Evolutionary conservation across 2,888 invertebrate genomes (phyloP).

Genomic region (Entomobrya multifasciata): DNA sequence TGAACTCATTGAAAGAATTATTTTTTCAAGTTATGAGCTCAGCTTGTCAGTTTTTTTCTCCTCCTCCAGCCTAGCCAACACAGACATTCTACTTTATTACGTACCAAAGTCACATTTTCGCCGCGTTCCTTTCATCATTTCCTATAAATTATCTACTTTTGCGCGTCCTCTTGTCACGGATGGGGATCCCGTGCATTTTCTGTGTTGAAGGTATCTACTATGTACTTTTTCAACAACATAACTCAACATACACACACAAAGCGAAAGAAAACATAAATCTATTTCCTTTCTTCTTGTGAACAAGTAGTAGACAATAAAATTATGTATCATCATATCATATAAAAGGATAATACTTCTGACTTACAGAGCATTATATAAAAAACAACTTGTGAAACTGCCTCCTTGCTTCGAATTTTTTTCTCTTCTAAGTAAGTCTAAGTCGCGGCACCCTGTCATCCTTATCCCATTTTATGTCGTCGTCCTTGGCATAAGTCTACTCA

Average conservation of each 20-base stretch:
- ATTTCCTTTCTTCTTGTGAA: neutral
- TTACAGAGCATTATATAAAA: too few relatives aligned
- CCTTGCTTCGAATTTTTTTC: too few relatives aligned
- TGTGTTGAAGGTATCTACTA: too few relatives aligned
- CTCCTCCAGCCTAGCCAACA: slow-evolving; percentile 2
- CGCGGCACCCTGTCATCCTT: slow-evolving; percentile 64
- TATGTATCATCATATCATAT: slow-evolving; percentile 35
- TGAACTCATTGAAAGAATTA: slow-evolving; percentile 43
- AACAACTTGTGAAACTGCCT: slow-evolving; percentile 6
- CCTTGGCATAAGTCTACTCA: slow-evolving; percentile 64
- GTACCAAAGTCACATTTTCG: slow-evolving; percentile 51
- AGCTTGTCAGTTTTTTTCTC: slow-evolving; percentile 53
- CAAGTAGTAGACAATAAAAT: slow-evolving; percentile 30
- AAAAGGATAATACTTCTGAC: slow-evolving; percentile 48
- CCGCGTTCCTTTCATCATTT: slow-evolving; percentile 55
- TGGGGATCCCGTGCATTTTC: too few relatives aligned
- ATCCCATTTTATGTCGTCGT: slow-evolving; percentile 72
- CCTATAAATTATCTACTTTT: slow-evolving; percentile 64
- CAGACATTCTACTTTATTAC: slow-evolving; percentile 49
- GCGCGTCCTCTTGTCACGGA: slow-evolving; percentile 11
- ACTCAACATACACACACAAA: slow-evolving; percentile 10
- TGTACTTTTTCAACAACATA: slow-evolving; percentile 23
- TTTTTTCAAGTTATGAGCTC: slow-evolving; percentile 63
- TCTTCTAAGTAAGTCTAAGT: too few relatives aligned
- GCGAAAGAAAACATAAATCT: slow-evolving; percentile 63